Conservation (phyloP, 2,888 invertebrate species). For the Cataglyphis albicans region DNA sequence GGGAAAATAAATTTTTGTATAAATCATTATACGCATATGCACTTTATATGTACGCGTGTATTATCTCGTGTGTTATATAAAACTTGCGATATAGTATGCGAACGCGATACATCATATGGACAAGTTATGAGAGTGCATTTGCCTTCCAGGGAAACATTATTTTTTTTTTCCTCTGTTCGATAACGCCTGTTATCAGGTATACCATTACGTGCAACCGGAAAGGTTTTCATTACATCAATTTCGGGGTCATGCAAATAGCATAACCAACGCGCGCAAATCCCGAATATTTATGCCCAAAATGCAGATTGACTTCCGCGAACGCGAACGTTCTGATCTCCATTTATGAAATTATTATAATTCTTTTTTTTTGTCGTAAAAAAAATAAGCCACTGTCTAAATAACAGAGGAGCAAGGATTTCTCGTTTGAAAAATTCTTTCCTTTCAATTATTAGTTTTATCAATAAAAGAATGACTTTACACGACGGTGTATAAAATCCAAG, state of each 20-base stretch:
- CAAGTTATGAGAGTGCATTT: constrained; percentile 4
- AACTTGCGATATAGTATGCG: neutral
- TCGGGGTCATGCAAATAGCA: constrained; percentile 26
- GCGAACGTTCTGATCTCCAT: neutral
- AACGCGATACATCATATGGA: neutral
- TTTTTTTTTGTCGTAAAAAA: neutral
- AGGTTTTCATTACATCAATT: constrained; percentile 38
- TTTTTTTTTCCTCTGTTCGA: constrained; percentile 23
- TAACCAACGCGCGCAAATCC: constrained; percentile 18
- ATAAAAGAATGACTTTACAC: neutral
- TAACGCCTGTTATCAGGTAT: constrained; percentile 41
- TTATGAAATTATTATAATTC: constrained; percentile 5
- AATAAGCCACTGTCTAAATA: constrained; percentile 1
- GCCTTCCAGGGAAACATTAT: constrained; percentile 9
- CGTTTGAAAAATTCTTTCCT: neutral
- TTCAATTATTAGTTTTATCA: neutral
- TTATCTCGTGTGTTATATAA: neutral
- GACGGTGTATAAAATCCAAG: neutral
- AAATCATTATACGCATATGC: neutral
- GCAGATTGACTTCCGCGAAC: constrained; percentile 7
- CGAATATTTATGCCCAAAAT: constrained; percentile 24
- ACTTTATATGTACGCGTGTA: neutral
- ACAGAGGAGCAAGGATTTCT: neutral
- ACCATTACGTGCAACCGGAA: neutral
- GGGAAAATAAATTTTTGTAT: neutral